Base-by-base conservation (phyloP, 2,888 invertebrate species). In the Oasisia sp. region DNA sequence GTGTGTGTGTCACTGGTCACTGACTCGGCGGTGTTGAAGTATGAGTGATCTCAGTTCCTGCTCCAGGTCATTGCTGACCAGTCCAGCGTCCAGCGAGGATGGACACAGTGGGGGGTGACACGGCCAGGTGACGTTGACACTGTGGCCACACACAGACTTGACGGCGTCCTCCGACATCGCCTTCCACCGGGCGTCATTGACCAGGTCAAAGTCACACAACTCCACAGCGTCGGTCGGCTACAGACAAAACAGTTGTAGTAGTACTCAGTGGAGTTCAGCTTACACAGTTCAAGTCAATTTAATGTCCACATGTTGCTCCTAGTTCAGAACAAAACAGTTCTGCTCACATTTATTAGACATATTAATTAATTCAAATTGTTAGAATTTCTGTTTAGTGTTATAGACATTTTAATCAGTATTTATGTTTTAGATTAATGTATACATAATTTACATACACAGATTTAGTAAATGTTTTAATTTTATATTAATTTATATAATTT, bases 161-260 rank as follows among this genome's bases (percentile, higher is more conserved):
- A 96, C 94, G 74, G 96, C 96, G 93, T 96, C 96, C 90, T 94
- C 94, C 7, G 96, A 95, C 96, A 96, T 96, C 14, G 95, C 94
- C 94, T 96, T 96, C 96, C 96, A 96, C 45, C 94, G 93, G 7
- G 96, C 94, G 91, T 96, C 95, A 92, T 96, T 95, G 7, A 94
- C 93, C 14, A 96, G 94, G 90, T 95, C 94, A 94, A 96, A 96
- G 89, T 94, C 94, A 94, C 96, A 96, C 12, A 95, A 94, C 91
- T 96, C 96, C 1, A 96, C 96, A 91, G 93, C 92, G 92, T 96
- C 96, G 91, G 94, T 94, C 32, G 95, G 95, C 96, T 96, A 93
- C n/a, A 91, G 27, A 89, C 0, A 89, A 91, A 32, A 19, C 44
- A 50, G 9, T 9, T 50, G 5, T 9, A 50, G 50, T 50, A 50